phyloP scores from a whole-genome alignment of 2,797 vertebrate genomes.

The Halcyon badia region DNA sequence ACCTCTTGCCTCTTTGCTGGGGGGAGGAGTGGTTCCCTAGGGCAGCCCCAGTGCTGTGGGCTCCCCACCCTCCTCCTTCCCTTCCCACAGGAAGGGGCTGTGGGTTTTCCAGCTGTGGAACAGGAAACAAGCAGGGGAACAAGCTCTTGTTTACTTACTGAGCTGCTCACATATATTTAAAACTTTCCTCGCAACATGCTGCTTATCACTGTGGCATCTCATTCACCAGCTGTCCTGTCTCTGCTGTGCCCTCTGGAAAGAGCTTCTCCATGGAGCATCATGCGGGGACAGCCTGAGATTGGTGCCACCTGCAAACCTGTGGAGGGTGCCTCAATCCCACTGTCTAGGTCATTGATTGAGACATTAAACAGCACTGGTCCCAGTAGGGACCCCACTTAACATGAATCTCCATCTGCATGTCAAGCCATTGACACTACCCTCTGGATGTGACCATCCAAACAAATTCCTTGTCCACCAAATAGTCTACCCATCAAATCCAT shows the following conservation, averaged over 20 bases:
- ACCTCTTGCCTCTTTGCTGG: not conserved
- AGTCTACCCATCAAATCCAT: not conserved
- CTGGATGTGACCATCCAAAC: not conserved
- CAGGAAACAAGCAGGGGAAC: conserved; percentile 3
- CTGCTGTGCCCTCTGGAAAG: not conserved
- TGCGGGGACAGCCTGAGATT: accelerated
- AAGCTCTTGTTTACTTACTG: not conserved
- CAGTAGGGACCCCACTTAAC: not conserved
- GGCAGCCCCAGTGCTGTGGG: not conserved
- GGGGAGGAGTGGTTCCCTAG: not conserved
- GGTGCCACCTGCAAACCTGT: not conserved
- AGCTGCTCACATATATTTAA: not conserved
- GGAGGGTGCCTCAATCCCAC: not conserved
- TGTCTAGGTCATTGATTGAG: not conserved
- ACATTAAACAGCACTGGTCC: not conserved
- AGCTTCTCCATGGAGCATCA: accelerated
- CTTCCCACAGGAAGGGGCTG: conserved; percentile 28
- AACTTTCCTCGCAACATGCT: not conserved
- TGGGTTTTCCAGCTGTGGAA: not conserved
- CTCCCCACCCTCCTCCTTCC: conserved; percentile 12
- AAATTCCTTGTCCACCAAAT: accelerated
- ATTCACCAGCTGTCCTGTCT: not conserved
- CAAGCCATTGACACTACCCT: too few species aligned
- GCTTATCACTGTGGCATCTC: not conserved
- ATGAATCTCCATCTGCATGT: not conserved